Conservation (phyloP, 2,797 vertebrate species). For the Microchirus variegatus region DNA sequence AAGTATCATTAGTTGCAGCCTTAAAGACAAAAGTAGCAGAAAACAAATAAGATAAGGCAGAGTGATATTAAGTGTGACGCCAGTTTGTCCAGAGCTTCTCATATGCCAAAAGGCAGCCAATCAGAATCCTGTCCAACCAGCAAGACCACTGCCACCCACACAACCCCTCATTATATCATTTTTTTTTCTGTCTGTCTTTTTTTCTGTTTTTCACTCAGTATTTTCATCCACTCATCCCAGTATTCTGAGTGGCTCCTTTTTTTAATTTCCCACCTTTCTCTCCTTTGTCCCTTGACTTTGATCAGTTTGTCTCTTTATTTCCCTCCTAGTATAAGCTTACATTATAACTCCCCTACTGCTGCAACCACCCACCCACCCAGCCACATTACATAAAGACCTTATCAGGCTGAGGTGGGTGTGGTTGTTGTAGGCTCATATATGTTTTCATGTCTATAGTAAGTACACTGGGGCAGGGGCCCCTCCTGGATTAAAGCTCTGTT, state of each 20-base stretch:
- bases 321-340: slow-evolving; percentile 23
- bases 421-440: slow-evolving; percentile 45
- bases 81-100: slow-evolving; percentile 5
- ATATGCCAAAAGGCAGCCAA: slow-evolving; percentile 13
- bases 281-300: background rate
- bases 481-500: slow-evolving; percentile 61
- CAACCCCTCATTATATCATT: slow-evolving; percentile 3
- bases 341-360: slow-evolving; percentile 20
- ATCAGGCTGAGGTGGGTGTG: slow-evolving; percentile 70
- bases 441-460: slow-evolving; percentile 62
- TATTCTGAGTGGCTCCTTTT: background rate
- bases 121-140: slow-evolving; percentile 45
- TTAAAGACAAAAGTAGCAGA: background rate
- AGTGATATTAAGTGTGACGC: slow-evolving; percentile 7
- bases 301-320: slow-evolving; percentile 17
- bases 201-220: background rate
- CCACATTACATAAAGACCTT: slow-evolving; percentile 55
- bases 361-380: slow-evolving; percentile 40
- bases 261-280: background rate
- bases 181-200: slow-evolving; percentile 1
- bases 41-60: background rate
- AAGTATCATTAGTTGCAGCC: background rate
- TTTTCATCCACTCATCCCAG: slow-evolving; percentile 1
- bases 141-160: slow-evolving; percentile 29
- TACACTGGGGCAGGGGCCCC: slow-evolving; percentile 40